These are phyloP conservation scores for Enoplosus armatus DNA, from an alignment of 2,797 vertebrate genomes.

Conservation along the genomic window DNA sequence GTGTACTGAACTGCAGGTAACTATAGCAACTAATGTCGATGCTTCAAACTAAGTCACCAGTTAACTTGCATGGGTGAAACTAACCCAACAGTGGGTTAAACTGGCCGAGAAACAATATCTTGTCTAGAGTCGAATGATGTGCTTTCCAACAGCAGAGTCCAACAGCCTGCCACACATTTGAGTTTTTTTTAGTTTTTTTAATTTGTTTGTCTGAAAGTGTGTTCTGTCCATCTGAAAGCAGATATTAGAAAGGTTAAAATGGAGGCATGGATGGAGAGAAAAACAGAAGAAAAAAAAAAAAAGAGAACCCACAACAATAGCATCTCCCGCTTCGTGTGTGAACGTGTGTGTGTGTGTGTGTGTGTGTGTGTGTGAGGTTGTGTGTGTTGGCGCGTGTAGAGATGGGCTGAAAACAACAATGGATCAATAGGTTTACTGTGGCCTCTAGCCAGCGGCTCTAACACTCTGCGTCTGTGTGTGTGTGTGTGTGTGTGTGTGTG, in stretches of 20 bases:
- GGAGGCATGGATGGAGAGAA: constrained; percentile 23
- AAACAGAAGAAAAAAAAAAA: constrained; percentile 41
- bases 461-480: constrained; percentile 55
- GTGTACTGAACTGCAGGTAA: background rate
- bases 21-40: background rate
- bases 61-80: background rate
- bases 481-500: constrained; percentile 47
- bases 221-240: constrained; percentile 10
- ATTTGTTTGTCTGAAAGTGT: background rate
- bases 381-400: constrained; percentile 48
- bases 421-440: constrained; percentile 81
- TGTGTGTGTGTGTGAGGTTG: constrained; percentile 28
- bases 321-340: constrained; percentile 26
- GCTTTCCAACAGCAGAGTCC: background rate
- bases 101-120: background rate
- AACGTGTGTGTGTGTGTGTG: constrained; percentile 35
- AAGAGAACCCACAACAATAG: constrained; percentile 38
- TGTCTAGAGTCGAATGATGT: background rate
- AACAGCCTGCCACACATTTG: background rate
- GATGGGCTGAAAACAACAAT: constrained; percentile 75
- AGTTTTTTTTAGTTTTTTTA: background rate
- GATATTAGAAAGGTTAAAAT: constrained; percentile 48
- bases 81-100: background rate
- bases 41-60: background rate
- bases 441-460: constrained; percentile 76